These are phyloP conservation scores for Nephrocerus scutellatus DNA, from an alignment of 2,888 invertebrate species.

Conservation along the genomic window DNA sequence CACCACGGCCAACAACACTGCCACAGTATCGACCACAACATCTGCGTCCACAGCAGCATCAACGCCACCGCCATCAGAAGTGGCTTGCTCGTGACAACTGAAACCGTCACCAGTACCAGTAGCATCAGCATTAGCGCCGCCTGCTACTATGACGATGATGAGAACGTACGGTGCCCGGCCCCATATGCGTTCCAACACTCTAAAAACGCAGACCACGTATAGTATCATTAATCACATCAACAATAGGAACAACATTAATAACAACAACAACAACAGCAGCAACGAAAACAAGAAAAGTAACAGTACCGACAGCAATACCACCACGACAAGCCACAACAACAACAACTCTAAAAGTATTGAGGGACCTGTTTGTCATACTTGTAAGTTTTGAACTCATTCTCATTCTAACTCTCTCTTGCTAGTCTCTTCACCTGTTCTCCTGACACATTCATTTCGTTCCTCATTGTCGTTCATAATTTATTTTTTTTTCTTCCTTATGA, in stretches of 20 bases:
- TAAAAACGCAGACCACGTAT: conserved; percentile 5
- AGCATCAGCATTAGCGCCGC: conserved; percentile 20
- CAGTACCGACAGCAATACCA: conserved; percentile 17
- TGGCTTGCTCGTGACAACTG: conserved; percentile 47
- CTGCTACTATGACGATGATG: conserved; percentile 18
- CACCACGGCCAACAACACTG: no score
- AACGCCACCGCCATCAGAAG: conserved; percentile 38
- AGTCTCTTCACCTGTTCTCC: no score
- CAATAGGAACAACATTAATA: conserved; percentile 20
- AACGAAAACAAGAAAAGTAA: conserved; percentile 16
- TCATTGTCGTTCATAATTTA: no score
- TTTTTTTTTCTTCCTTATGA: no score
- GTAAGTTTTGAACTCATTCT: conserved; percentile 38
- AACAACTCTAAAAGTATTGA: no score
- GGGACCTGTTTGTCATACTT: no score
- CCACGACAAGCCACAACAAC: conserved; percentile 32
- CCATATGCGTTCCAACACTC: conserved; percentile 16
- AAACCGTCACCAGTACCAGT: conserved; percentile 22
- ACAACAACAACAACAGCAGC: conserved; percentile 16
- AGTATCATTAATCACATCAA: conserved; percentile 20
- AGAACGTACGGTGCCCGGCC: conserved; percentile 5
- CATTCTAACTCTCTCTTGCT: conserved; percentile 12
- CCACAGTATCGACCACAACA: conserved; percentile 29
- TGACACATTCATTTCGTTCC: no score
- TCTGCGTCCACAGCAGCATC: conserved; percentile 25